Evolutionary conservation across 2,113 vertebrate species (phyloP).

Genomic region (Etia nguti): DNA sequence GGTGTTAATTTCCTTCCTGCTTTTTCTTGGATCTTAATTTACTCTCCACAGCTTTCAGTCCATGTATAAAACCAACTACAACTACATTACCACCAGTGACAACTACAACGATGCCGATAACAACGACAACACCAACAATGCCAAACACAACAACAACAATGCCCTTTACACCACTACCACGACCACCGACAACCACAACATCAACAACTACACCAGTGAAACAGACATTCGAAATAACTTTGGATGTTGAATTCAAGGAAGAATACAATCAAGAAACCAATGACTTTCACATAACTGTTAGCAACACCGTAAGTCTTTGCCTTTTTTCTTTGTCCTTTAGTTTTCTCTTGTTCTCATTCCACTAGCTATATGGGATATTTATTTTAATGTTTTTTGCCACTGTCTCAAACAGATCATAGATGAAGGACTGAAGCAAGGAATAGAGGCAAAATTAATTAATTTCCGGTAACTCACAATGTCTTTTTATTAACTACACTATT

Average conservation of each 20-base stretch:
- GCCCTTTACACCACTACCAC: neutral
- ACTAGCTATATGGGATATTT: neutral
- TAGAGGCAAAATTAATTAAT: no score
- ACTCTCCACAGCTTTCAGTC: neutral
- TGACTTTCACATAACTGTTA: fast-evolving
- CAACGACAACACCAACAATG: neutral
- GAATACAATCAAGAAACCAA: neutral
- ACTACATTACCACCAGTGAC: neutral
- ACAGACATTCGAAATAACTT: neutral
- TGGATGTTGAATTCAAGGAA: neutral
- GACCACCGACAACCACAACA: no score
- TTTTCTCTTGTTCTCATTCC: neutral
- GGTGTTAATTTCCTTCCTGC: neutral
- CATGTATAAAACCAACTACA: neutral
- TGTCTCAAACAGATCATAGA: neutral
- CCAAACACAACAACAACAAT: no score
- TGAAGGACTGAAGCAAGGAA: no score
- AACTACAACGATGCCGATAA: neutral
- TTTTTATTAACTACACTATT: no score
- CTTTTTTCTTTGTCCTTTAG: neutral
- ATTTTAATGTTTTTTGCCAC: no score
- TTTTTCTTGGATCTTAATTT: neutral
- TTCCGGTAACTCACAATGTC: no score
- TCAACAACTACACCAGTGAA: no score
- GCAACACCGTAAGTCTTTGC: neutral